Conservation (phyloP, 1,140 invertebrate species). For the Drosophila parvula region DNA sequence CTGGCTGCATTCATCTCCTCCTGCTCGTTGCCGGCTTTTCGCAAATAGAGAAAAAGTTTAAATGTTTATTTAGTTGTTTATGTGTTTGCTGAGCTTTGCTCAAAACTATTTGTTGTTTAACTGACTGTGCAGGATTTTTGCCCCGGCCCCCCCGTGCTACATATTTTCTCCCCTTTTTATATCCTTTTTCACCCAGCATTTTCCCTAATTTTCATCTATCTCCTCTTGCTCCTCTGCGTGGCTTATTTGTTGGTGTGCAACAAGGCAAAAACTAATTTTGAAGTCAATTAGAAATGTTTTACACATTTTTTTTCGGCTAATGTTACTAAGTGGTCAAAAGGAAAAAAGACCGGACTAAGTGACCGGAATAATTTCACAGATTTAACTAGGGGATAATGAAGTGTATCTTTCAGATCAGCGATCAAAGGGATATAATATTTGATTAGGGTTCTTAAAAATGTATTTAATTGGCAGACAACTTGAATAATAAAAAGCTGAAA, state of each 20-base stretch:
- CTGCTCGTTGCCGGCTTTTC: constrained; percentile 1
- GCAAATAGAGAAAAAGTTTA: constrained; percentile 58
- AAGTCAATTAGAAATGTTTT: constrained; percentile 74
- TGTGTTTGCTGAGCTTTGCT: constrained; percentile 51
- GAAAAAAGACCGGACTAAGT: constrained; percentile 5
- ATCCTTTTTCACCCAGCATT: constrained; percentile 17
- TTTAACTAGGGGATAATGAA: constrained; percentile 18
- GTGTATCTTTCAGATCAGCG: not conserved
- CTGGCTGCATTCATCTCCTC: constrained; percentile 48
- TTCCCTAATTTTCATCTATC: constrained; percentile 32
- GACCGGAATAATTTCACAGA: constrained; percentile 5
- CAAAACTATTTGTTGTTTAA: constrained; percentile 63
- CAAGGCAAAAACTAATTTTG: constrained; percentile 67
- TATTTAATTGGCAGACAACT: not conserved
- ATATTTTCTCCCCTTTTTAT: not conserved
- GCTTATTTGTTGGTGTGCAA: constrained; percentile 47
- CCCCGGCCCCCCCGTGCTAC: not conserved
- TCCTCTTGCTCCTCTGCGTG: constrained; percentile 18
- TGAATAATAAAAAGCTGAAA: not conserved
- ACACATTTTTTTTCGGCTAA: constrained; percentile 1
- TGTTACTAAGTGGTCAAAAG: not conserved
- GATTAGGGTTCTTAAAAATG: not conserved
- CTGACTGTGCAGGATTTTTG: constrained; percentile 47
- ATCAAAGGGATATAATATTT: constrained; percentile 7
- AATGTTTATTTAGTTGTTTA: constrained; percentile 67